Percentiles rank a stretch among this genome's conserved stretches.
phyloP scores from a whole-genome alignment of 2,888 invertebrate genomes.

The Dolichomitus sp. region DNA sequence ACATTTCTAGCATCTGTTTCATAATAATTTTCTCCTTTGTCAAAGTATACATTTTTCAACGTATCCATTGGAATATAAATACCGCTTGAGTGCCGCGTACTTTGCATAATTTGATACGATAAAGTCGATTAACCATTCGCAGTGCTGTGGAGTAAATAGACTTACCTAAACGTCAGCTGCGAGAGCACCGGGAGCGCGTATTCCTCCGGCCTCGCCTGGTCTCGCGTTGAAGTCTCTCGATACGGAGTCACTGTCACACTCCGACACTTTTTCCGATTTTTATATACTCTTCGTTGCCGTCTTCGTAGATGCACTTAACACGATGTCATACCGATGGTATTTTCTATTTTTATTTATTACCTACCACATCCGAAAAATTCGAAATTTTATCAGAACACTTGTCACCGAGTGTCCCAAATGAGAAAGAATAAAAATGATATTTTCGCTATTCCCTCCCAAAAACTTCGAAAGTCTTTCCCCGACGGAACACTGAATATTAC shows the following conservation, averaged over 20 bases:
- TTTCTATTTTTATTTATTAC: background rate
- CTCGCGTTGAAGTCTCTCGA: constrained; percentile 80
- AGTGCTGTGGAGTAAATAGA: background rate
- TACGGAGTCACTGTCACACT: constrained; percentile 77
- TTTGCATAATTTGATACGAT: constrained; percentile 18
- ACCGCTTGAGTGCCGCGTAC: background rate
- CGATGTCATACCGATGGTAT: constrained; percentile 23
- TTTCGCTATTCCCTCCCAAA: background rate
- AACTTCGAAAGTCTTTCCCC: background rate
- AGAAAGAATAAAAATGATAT: background rate
- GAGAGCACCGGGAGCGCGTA: constrained; percentile 70
- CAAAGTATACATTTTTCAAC: background rate
- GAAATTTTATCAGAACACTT: constrained; percentile 11
- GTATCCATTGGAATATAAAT: background rate
- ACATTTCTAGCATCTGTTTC: background rate
- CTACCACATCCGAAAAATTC: constrained; percentile 4
- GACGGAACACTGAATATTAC: constrained; percentile 7
- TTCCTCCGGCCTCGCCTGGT: constrained; percentile 73
- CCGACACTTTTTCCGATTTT: constrained; percentile 70
- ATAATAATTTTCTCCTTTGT: background rate
- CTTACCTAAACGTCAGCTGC: constrained; percentile 76
- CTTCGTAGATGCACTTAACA: constrained; percentile 37
- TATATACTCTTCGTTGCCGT: background rate
- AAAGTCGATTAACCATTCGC: background rate
- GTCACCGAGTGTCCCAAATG: background rate